Evolutionary conservation across 1,140 invertebrate genomes (phyloP).

Genomic region (Coelopa frigida): DNA sequence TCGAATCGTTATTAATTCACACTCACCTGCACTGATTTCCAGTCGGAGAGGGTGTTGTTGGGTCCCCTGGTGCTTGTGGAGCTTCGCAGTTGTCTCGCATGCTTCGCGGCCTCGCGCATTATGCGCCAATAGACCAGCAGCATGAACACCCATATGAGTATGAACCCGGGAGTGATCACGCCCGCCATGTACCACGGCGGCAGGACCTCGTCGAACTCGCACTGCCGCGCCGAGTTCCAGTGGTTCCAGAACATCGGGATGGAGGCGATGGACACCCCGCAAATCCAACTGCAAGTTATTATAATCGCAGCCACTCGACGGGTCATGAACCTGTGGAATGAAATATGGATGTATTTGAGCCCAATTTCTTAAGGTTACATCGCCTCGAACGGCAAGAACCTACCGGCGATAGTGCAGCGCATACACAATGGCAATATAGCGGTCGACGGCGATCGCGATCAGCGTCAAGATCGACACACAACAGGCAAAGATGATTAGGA

Average conservation of each 20-base stretch:
- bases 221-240: conserved; percentile 51
- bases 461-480: conserved; percentile 73
- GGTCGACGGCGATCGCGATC: conserved; percentile 73
- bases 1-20: too few species aligned
- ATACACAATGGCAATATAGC: conserved; percentile 75
- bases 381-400: conserved; percentile 7
- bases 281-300: conserved; percentile 56
- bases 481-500: conserved; percentile 62
- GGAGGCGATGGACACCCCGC: conserved; percentile 54
- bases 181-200: conserved; percentile 53
- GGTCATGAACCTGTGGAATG: conserved; percentile 51
- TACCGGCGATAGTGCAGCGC: conserved; percentile 64
- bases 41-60: conserved; percentile 50
- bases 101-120: conserved; percentile 61
- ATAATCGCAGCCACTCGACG: conserved; percentile 53
- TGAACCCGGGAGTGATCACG: conserved; percentile 60
- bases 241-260: conserved; percentile 67
- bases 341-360: not conserved
- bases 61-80: not conserved
- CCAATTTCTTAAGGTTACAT: not conserved
- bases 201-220: conserved; percentile 47
- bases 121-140: conserved; percentile 66
- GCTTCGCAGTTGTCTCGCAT: conserved; percentile 54
- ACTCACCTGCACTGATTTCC: conserved; percentile 60
- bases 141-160: conserved; percentile 62